Evolutionary conservation across 2,888 invertebrate genomes (phyloP).

Genomic region (Drosophila conformis): DNA sequence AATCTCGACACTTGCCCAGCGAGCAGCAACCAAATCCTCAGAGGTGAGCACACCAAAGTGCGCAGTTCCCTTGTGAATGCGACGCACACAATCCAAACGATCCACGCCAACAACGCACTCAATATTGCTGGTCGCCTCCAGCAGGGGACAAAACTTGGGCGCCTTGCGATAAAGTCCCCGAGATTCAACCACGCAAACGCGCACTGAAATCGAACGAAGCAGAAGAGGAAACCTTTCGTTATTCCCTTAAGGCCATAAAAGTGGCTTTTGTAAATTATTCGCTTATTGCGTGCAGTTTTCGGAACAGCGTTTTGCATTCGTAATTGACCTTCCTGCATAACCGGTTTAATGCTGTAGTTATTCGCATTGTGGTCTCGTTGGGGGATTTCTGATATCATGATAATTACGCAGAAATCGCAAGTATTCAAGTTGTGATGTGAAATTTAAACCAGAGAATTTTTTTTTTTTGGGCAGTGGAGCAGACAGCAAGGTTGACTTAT

Average conservation of each 20-base stretch:
- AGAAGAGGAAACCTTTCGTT: constrained; percentile 12
- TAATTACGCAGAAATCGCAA: constrained; percentile 62
- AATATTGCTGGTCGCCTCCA: constrained; percentile 87
- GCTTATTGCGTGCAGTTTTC: constrained; percentile 37
- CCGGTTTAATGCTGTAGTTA: constrained; percentile 35
- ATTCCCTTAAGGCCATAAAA: constrained; percentile 1
- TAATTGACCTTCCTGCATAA: constrained; percentile 54
- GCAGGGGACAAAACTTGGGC: constrained; percentile 87
- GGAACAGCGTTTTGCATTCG: constrained; percentile 18
- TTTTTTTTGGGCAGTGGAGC: constrained; percentile 52
- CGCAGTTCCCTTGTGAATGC: constrained; percentile 91
- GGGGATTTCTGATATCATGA: constrained; percentile 45
- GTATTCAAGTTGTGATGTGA: constrained; percentile 15
- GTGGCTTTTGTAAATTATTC: constrained; percentile 1
- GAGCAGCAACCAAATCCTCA: constrained; percentile 92
- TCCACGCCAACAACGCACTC: constrained; percentile 90
- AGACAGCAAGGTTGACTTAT: constrained; percentile 50
- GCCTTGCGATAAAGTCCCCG: constrained; percentile 88
- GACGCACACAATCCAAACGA: constrained; percentile 92
- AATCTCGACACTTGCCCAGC: constrained; percentile 89
- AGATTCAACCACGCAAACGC: constrained; percentile 90
- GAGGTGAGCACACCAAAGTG: constrained; percentile 94
- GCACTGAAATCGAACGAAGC: constrained; percentile 85
- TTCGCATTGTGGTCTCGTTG: constrained; percentile 30
- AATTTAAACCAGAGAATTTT: background rate